Conservation (phyloP, 2,888 invertebrate species). For the Thymelicus sylvestris region DNA sequence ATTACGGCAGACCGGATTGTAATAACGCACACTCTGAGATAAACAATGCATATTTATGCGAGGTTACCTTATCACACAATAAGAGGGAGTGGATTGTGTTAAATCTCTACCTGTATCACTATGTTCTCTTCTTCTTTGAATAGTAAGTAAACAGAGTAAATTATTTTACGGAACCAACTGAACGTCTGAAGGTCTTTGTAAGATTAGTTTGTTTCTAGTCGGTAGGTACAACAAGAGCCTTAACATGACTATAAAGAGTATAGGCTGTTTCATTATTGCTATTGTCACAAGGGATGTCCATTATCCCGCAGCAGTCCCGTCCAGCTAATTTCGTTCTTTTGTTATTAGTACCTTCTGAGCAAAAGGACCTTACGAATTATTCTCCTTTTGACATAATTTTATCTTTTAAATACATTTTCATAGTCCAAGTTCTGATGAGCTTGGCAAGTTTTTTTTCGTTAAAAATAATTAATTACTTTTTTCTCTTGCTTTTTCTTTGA, state of each 20-base stretch:
- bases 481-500: no score
- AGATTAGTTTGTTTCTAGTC: neutral
- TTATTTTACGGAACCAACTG: no score
- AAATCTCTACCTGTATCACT: no score
- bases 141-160: no score
- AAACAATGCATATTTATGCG: no score
- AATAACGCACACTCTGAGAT: no score
- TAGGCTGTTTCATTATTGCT: slow-evolving; percentile 30
- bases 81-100: no score
- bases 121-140: no score
- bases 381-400: slow-evolving; percentile 15
- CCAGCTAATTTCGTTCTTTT: slow-evolving; percentile 30
- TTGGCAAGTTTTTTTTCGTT: neutral
- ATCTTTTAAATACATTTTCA: slow-evolving; percentile 21
- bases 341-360: slow-evolving; percentile 10
- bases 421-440: slow-evolving; percentile 7
- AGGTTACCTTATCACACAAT: no score
- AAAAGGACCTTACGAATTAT: neutral
- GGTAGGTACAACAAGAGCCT: neutral
- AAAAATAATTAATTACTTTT: neutral
- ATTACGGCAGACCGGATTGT: no score
- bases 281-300: slow-evolving; percentile 26
- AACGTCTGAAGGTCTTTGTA: neutral
- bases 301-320: slow-evolving; percentile 16
- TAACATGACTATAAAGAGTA: slow-evolving; percentile 11